phyloP scores from a whole-genome alignment of 2,797 vertebrate genomes.

The Salarias fasciatus region DNA sequence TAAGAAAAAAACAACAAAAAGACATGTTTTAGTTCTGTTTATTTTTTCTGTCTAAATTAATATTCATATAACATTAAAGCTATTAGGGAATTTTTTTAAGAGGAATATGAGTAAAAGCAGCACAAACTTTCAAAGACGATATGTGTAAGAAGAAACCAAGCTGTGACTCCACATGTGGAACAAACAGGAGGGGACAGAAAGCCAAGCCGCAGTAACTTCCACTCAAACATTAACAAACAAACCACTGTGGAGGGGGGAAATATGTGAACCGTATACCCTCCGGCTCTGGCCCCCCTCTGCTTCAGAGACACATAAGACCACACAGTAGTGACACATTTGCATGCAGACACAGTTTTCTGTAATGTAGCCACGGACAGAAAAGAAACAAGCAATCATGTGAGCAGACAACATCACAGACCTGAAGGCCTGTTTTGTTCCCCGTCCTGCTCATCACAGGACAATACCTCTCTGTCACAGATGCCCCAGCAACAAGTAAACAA shows the following conservation, averaged over 20 bases:
- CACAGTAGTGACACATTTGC: constrained; percentile 14
- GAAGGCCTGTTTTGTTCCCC: constrained; percentile 20
- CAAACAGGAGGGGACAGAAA: constrained; percentile 4
- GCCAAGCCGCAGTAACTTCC: constrained; percentile 18
- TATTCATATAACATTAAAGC: neutral
- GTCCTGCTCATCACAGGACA: constrained; percentile 26
- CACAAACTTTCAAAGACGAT: neutral
- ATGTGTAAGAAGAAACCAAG: too few species aligned
- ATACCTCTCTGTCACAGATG: neutral
- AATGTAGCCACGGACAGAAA: constrained; percentile 23
- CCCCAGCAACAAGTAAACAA: constrained; percentile 33
- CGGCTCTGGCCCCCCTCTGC: constrained; percentile 33
- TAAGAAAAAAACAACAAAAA: too few species aligned
- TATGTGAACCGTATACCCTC: constrained; percentile 11
- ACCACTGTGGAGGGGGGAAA: constrained; percentile 23
- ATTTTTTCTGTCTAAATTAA: too few species aligned
- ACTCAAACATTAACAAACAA: constrained; percentile 45
- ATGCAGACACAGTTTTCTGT: constrained; percentile 24
- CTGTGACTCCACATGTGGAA: neutral
- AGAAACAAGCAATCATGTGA: constrained; percentile 44
- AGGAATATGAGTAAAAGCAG: neutral
- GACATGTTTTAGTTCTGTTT: too few species aligned
- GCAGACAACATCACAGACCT: constrained; percentile 11
- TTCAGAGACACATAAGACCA: constrained; percentile 20
- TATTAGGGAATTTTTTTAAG: neutral